Base-by-base conservation (phyloP, 2,888 invertebrate species). In the Alcis repandata region DNA sequence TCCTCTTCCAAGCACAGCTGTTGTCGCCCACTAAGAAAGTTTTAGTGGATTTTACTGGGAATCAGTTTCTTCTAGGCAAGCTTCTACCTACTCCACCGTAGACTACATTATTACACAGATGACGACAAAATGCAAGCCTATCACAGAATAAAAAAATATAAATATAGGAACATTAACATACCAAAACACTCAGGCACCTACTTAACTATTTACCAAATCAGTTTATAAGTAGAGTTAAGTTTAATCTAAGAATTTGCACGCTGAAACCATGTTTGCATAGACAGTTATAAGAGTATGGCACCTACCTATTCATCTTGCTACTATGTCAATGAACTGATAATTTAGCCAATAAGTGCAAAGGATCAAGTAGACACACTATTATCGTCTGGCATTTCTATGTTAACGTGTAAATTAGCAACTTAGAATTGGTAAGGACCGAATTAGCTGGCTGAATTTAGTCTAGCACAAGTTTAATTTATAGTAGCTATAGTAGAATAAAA, bases 261-360 rank as follows among this genome's bases (percentile, higher is more conserved):
- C 41, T 32, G 41, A 4, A 57, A 62, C 17, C n/a, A 64, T 64
- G 64, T 67, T 69, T 67, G 58, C 58, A 40, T 49, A 54, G 53
- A 69, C 71, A 61, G 68, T 69, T 70, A 70, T 40, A 62, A 65
- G 54, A 64, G 36, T 60, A 63, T 63, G 52, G 56, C 59, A 15
- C 53, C 27, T 53, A 62, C 51, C 41, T 51, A 52, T 45, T 49
- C 32, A 53, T 45, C 52, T 40, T 46, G 15, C 32, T 27, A 53
- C 46, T n/a, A 36, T 57, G 70, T 66, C 70, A 68, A 53, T 66
- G 66, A 68, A 63, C 70, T 56, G 13, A 32, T 40, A 38, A 45
- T n/a, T 57, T 57, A 17, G 10, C 22, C 17, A 40, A 17, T 43
- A 41, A 51, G 13, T 20, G n/a, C 56, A 22, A 20, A n/a, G 9